Percentiles rank a stretch among this genome's conserved stretches.
phyloP scores from a whole-genome alignment of 2,888 invertebrate genomes.

The Orchesella flavescens region DNA sequence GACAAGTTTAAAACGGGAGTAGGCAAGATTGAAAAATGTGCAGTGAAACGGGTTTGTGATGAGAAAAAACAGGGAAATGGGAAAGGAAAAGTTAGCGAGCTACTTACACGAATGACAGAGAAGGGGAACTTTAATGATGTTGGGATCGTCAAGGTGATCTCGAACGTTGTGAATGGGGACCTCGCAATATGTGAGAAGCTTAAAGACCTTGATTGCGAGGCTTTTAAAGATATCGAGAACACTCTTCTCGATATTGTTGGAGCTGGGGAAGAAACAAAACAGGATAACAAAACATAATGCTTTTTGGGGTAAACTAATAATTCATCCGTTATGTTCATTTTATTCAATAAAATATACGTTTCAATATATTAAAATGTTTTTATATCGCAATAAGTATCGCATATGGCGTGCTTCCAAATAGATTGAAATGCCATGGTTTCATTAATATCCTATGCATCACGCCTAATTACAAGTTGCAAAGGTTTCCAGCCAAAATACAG shows the following conservation, averaged over 20 bases:
- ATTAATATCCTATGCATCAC: no score
- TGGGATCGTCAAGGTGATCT: background rate
- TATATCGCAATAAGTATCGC: no score
- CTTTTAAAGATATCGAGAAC: background rate
- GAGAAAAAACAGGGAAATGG: background rate
- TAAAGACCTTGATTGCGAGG: background rate
- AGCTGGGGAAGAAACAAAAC: background rate
- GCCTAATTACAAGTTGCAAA: no score
- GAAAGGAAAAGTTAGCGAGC: background rate
- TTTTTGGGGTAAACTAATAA: background rate
- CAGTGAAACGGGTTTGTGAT: background rate
- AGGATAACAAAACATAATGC: background rate
- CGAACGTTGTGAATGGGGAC: background rate
- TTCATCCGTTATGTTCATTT: background rate
- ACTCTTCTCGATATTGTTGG: background rate
- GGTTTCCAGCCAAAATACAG: no score
- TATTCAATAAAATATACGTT: background rate
- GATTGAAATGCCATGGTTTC: no score
- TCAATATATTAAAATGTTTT: no score
- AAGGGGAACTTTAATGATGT: background rate
- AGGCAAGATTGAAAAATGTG: conserved; percentile 11
- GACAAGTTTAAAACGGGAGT: conserved; percentile 2
- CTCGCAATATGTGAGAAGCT: background rate
- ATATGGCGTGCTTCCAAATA: no score
- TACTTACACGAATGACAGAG: background rate